Base-by-base conservation (phyloP, 2,888 invertebrate genomes). In the Leptarthrus brevirostris region DNA sequence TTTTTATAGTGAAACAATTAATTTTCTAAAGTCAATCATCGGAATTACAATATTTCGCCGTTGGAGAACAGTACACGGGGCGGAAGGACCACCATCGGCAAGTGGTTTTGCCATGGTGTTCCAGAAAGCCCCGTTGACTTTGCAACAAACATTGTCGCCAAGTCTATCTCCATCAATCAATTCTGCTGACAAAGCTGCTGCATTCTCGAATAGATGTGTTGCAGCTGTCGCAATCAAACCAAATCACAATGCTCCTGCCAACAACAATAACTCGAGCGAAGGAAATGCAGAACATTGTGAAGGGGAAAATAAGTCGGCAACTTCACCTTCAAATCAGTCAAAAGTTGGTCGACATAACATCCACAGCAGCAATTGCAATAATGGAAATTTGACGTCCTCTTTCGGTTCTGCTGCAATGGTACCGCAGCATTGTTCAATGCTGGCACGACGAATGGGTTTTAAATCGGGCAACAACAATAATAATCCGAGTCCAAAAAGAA, bases 1-100 rank as follows among this genome's bases (percentile, higher is more conserved):
- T 18, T 14, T 34, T 1, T 49, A 47, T 10, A 53, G 44, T 54
- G 56, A 44, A 22, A 64, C 53, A 30, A 75, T 73, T 75, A 71
- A 71, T 36, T 34, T 72, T 49, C 18, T 72, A 47, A 77, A 77
- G 77, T 76, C 74, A 74, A 77, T 75, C 74, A 78, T 78, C 77
- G 77, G 78, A 74, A 72, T 78, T 66, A 78, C 78, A 76, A 78
- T 78, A 77, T 78, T 78, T 77, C 78, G 78, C 49, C 78, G 78
- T 76, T 78, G 78, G 78, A 76, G 78, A 77, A 77, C 77, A 64
- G 78, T 78, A 49, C 77, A 78, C 75, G 78, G 78, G 77, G 78
- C 78, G 74, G 78, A 78, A 74, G 77, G 77, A 44, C 74, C 74
- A 74, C 78, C 78, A 75, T 77, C 78, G 77, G 76, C 78, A 74